A percentile compares a stretch with the other conserved stretches of the same genome.
Conservation (phyloP, 2,888 invertebrate species). For the Podotricha telesiphe region DNA sequence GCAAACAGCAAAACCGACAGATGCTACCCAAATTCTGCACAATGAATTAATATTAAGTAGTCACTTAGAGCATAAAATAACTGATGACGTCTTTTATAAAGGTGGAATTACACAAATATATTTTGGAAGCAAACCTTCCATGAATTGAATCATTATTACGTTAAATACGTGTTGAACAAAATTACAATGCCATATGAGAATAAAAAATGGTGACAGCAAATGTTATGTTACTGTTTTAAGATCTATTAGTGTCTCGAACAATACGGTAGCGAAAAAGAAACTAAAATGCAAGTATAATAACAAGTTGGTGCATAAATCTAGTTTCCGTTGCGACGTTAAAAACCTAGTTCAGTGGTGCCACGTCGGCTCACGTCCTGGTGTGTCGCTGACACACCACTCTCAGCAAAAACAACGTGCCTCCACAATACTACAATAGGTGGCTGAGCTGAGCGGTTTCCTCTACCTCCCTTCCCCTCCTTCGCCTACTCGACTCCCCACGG, state of each 20-base stretch:
- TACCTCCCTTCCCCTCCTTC: conserved; percentile 48
- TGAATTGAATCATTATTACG: background rate
- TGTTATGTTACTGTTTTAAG: background rate
- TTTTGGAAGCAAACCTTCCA: background rate
- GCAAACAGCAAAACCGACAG: conserved; percentile 23
- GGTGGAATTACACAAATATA: background rate
- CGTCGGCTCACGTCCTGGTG: conserved; percentile 56
- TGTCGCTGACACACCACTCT: conserved; percentile 73
- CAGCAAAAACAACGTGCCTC: conserved; percentile 77
- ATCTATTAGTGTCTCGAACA: conserved; percentile 18
- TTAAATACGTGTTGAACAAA: no score
- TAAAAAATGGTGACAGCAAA: conserved; percentile 1
- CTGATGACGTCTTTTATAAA: background rate
- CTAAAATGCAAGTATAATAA: conserved; percentile 38
- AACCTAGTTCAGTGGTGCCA: conserved; percentile 58
- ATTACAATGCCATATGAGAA: background rate
- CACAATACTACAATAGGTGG: conserved; percentile 77
- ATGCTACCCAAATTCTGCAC: conserved; percentile 24
- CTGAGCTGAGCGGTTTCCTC: conserved; percentile 69
- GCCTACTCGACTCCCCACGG: conserved; percentile 46
- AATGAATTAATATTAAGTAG: conserved; percentile 2
- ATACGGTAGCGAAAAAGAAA: conserved; percentile 13
- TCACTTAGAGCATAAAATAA: conserved; percentile 4
- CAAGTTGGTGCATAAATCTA: conserved; percentile 58
- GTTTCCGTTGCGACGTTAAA: conserved; percentile 56